A percentile compares a stretch with the other conserved stretches of the same genome.
Evolutionary conservation across 2,888 invertebrate species (phyloP).

Genomic region (Eustalomyia histrio): DNA sequence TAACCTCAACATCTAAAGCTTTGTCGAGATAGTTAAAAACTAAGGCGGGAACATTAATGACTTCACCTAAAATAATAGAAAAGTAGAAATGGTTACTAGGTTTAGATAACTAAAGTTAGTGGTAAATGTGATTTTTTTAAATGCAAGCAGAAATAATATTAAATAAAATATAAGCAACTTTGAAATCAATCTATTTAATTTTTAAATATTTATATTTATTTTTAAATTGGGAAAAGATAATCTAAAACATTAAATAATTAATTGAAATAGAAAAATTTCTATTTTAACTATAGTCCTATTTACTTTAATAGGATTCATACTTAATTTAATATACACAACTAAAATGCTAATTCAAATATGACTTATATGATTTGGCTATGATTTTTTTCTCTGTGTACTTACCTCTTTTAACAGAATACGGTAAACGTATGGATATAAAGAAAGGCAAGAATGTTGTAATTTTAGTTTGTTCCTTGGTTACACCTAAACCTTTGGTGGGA

Average conservation of each 20-base stretch:
- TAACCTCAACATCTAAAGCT: conserved; percentile 88
- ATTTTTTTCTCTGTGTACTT: not conserved
- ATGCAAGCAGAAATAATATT: too few species aligned
- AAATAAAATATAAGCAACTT: too few species aligned
- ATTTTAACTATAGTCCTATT: too few species aligned
- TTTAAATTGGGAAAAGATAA: too few species aligned
- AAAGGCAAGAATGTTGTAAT: conserved; percentile 89
- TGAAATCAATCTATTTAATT: too few species aligned
- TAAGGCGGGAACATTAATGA: conserved; percentile 90
- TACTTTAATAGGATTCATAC: too few species aligned
- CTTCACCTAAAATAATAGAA: conserved; percentile 82
- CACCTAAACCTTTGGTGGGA: conserved; percentile 86
- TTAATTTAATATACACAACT: too few species aligned
- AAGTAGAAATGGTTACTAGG: not conserved
- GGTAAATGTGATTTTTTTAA: not conserved
- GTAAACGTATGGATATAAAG: conserved; percentile 91
- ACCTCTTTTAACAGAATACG: conserved; percentile 91
- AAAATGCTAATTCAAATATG: too few species aligned
- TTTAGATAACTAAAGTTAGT: not conserved
- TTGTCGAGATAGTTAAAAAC: conserved; percentile 92
- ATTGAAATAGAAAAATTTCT: too few species aligned
- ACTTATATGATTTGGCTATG: too few species aligned
- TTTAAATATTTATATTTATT: too few species aligned
- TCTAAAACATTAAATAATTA: too few species aligned
- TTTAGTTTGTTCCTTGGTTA: conserved; percentile 84